A percentile compares a stretch with the other conserved stretches of the same genome.
phyloP scores from a whole-genome alignment of 2,888 invertebrate genomes.

The Drosophila ustulata region DNA sequence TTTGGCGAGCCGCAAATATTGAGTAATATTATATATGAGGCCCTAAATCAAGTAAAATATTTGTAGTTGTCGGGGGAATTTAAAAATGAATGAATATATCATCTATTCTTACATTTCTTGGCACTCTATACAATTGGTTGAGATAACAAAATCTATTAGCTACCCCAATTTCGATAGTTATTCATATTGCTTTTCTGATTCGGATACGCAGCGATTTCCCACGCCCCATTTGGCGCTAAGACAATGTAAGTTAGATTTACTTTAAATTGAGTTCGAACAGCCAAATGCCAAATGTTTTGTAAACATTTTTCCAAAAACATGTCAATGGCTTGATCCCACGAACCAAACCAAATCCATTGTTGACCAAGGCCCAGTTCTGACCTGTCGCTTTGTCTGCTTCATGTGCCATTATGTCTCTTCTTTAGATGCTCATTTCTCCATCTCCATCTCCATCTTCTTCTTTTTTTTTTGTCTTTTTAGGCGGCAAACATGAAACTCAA shows the following conservation, averaged over 20 bases:
- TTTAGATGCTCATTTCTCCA: constrained; percentile 5
- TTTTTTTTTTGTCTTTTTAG: constrained; percentile 8
- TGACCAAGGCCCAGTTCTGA: constrained; percentile 28
- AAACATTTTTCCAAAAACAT: constrained; percentile 77
- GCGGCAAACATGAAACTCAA: constrained; percentile 58
- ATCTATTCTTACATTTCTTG: neutral
- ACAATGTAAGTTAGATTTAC: constrained; percentile 68
- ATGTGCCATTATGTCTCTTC: constrained; percentile 30
- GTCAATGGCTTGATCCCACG: constrained; percentile 60
- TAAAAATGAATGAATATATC: neutral
- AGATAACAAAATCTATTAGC: neutral
- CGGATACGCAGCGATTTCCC: constrained; percentile 41
- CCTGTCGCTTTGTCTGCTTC: constrained; percentile 63
- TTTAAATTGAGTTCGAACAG: constrained; percentile 60
- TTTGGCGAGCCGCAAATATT: constrained; percentile 71
- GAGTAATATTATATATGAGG: constrained; percentile 37
- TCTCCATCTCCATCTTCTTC: neutral
- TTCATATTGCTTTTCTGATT: neutral
- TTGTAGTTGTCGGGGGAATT: neutral
- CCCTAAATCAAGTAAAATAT: neutral
- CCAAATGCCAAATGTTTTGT: constrained; percentile 76
- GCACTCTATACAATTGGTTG: neutral
- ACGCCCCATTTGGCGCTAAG: constrained; percentile 54
- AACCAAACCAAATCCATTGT: constrained; percentile 42
- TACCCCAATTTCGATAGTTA: neutral